Percentiles rank a stretch among this genome's conserved stretches.
These are phyloP conservation scores for Malurus splendens DNA, from an alignment of 2,797 vertebrate species.

Conservation along the genomic window DNA sequence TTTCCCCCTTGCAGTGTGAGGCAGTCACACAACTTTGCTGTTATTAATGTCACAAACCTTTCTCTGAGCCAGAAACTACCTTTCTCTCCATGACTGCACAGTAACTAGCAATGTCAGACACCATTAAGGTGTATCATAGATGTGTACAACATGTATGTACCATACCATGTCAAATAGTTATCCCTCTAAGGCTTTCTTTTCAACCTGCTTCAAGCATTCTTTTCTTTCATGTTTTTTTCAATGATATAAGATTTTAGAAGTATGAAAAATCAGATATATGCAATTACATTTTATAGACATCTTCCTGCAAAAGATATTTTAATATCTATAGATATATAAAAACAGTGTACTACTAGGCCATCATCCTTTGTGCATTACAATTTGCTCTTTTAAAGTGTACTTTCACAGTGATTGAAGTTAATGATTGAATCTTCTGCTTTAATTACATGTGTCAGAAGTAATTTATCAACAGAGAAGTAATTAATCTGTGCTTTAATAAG, in stretches of 20 bases:
- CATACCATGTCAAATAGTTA: not conserved
- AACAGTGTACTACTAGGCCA: not conserved
- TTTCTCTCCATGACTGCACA: not conserved
- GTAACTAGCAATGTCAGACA: not conserved
- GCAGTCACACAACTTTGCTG: not conserved
- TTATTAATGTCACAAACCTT: not conserved
- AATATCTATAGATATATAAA: not conserved
- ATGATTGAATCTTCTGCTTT: slow-evolving; percentile 31
- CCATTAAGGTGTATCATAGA: not conserved
- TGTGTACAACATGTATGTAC: not conserved
- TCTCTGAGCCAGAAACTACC: not conserved
- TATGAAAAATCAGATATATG: not conserved
- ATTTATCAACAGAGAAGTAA: slow-evolving; percentile 54
- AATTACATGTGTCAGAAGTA: slow-evolving; percentile 51
- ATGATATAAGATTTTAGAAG: not conserved
- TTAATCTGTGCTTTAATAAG: slow-evolving; percentile 54
- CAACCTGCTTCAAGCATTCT: not conserved
- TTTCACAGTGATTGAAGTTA: slow-evolving; percentile 35
- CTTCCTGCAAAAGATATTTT: not conserved
- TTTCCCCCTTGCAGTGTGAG: not conserved
- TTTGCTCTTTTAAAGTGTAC: not conserved
- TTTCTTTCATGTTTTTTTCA: not conserved
- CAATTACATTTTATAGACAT: not conserved
- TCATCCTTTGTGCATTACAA: not conserved
- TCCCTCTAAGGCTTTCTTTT: not conserved